Evolutionary conservation across 2,888 invertebrate species (phyloP).

Genomic region (Mamestra brassicae): DNA sequence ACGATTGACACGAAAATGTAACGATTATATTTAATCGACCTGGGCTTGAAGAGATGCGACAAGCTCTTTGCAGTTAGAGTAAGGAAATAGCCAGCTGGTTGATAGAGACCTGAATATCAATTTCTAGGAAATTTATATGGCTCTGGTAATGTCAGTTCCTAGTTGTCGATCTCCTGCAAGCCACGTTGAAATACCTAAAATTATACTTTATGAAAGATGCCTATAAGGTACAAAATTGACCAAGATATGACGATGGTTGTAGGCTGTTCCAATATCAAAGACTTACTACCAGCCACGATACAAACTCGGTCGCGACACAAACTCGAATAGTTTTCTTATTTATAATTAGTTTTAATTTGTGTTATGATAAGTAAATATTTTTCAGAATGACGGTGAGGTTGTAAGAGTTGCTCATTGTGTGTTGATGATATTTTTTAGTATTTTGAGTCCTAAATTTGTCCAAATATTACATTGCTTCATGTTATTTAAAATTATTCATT

Average conservation of each 20-base stretch:
- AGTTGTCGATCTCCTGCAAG: constrained; percentile 37
- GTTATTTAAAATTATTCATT: constrained; percentile 46
- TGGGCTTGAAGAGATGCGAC: constrained; percentile 23
- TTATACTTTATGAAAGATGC: constrained; percentile 48
- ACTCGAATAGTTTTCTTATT: constrained; percentile 84
- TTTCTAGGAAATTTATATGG: constrained; percentile 28
- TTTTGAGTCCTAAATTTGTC: constrained; percentile 65
- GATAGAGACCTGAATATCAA: constrained; percentile 1
- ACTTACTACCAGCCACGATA: constrained; percentile 50
- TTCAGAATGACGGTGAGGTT: constrained; percentile 71
- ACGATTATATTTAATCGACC: constrained; percentile 31
- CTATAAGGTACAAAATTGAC: constrained; percentile 66
- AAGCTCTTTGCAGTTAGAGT: constrained; percentile 9
- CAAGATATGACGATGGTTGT: constrained; percentile 51
- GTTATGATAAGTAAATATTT: constrained; percentile 65
- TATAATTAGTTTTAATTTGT: constrained; percentile 74
- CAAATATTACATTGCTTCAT: constrained; percentile 57
- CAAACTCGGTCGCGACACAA: constrained; percentile 73
- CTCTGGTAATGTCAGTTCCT: constrained; percentile 32
- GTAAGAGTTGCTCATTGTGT: constrained; percentile 76
- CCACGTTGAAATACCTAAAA: constrained; percentile 38
- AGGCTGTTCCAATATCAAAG: constrained; percentile 50
- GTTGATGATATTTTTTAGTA: constrained; percentile 49
- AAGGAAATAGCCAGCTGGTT: constrained; percentile 1
- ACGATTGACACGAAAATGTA: constrained; percentile 29